phyloP scores from a whole-genome alignment of 2,888 invertebrate genomes.

The Notodonta ziczac region DNA sequence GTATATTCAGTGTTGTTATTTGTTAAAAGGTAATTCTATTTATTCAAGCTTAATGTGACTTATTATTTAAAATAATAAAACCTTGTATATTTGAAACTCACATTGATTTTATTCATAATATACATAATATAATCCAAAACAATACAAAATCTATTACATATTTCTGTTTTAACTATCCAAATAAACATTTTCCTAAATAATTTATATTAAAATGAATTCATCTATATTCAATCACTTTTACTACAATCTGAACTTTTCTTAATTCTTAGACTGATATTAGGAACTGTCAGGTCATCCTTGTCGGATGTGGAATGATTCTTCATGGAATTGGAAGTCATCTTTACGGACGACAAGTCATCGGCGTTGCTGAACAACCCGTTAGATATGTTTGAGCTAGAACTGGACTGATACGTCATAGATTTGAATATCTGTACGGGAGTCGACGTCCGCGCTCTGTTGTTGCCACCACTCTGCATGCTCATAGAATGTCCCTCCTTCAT shows the following conservation, averaged over 20 bases:
- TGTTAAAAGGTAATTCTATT: background rate
- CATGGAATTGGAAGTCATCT: slow-evolving; percentile 73
- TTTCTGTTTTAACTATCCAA: background rate
- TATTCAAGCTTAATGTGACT: slow-evolving; percentile 1
- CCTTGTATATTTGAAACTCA: slow-evolving; percentile 12
- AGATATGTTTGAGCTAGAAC: slow-evolving; percentile 76
- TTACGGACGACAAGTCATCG: slow-evolving; percentile 84
- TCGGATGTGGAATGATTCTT: slow-evolving; percentile 77
- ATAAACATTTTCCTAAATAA: background rate
- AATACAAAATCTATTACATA: slow-evolving; percentile 24
- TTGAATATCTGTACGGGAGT: slow-evolving; percentile 83
- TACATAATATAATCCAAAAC: slow-evolving; percentile 35
- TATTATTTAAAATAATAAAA: background rate
- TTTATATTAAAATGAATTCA: slow-evolving; percentile 20
- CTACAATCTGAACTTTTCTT: slow-evolving; percentile 68
- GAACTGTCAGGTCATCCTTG: slow-evolving; percentile 78
- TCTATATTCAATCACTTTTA: slow-evolving; percentile 62
- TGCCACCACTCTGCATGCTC: slow-evolving; percentile 51
- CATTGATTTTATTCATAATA: slow-evolving; percentile 52
- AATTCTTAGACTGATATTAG: slow-evolving; percentile 73
- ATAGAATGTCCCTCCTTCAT: slow-evolving; percentile 63
- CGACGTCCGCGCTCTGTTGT: slow-evolving; percentile 81
- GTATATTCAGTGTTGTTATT: background rate
- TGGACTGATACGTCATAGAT: slow-evolving; percentile 73
- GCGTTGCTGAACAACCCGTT: slow-evolving; percentile 80